These are phyloP conservation scores for Colletes gigas DNA, from an alignment of 1,140 invertebrate genomes.

Conservation along the genomic window DNA sequence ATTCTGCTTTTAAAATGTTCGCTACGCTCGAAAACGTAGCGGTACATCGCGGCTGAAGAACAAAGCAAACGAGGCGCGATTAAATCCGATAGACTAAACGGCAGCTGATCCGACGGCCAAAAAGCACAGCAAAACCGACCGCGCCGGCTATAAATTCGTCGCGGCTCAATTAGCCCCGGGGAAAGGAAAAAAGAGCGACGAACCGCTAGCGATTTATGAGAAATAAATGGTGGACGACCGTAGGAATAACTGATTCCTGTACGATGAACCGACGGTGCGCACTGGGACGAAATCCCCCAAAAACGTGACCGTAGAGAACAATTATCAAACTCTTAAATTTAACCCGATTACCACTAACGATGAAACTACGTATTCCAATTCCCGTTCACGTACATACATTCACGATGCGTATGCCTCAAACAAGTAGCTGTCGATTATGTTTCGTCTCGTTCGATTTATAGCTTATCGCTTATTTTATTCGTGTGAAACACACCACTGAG, in stretches of 20 bases:
- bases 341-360: too few relatives aligned
- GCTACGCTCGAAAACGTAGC: background rate
- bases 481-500: too few relatives aligned
- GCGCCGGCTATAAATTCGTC: slow-evolving; percentile 21
- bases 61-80: slow-evolving; percentile 22
- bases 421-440: too few relatives aligned
- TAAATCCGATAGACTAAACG: slow-evolving; percentile 21
- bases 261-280: background rate
- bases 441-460: too few relatives aligned
- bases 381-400: too few relatives aligned
- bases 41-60: slow-evolving; percentile 6
- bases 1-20: slow-evolving; percentile 15
- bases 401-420: too few relatives aligned
- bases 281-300: background rate
- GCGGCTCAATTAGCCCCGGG: background rate
- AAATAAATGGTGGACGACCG: slow-evolving; percentile 7
- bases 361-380: too few relatives aligned
- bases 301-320: too few relatives aligned
- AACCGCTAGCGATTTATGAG: background rate
- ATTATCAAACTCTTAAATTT: too few relatives aligned
- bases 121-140: background rate
- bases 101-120: background rate
- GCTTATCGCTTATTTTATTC: too few relatives aligned
- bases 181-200: too few relatives aligned
- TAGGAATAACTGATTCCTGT: slow-evolving; percentile 18